Conservation (phyloP, 2,797 vertebrate genomes). For the Florisuga fusca region DNA sequence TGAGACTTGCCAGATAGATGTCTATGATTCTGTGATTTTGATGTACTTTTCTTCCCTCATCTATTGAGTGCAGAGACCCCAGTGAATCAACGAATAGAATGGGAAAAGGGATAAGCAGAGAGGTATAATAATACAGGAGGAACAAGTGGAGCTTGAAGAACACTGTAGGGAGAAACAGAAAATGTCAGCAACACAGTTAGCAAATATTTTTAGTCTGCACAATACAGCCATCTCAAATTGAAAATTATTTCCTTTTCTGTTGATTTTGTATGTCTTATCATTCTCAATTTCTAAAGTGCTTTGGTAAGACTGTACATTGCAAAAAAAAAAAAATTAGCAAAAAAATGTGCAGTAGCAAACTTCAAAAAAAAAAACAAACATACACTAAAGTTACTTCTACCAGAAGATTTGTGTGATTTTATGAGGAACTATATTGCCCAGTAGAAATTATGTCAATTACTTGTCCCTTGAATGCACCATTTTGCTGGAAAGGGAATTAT, state of each 20-base stretch:
- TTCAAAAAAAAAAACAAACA: neutral
- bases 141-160: neutral
- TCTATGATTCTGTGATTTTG: too few species aligned
- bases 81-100: neutral
- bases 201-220: neutral
- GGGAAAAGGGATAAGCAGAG: neutral
- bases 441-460: neutral
- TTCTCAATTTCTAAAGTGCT: neutral
- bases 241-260: neutral
- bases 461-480: neutral
- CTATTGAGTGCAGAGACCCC: neutral
- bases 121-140: neutral
- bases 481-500: neutral
- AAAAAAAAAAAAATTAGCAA: neutral
- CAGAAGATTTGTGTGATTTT: neutral
- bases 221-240: neutral
- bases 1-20: neutral
- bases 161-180: neutral
- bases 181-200: neutral
- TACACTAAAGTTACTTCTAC: neutral
- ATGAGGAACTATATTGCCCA: neutral
- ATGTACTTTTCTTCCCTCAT: neutral
- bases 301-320: neutral
- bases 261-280: neutral
- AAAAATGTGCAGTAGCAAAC: neutral